Base-by-base conservation (phyloP, 2,113 vertebrate genomes). In the Pyxicephalus adspersus region DNA sequence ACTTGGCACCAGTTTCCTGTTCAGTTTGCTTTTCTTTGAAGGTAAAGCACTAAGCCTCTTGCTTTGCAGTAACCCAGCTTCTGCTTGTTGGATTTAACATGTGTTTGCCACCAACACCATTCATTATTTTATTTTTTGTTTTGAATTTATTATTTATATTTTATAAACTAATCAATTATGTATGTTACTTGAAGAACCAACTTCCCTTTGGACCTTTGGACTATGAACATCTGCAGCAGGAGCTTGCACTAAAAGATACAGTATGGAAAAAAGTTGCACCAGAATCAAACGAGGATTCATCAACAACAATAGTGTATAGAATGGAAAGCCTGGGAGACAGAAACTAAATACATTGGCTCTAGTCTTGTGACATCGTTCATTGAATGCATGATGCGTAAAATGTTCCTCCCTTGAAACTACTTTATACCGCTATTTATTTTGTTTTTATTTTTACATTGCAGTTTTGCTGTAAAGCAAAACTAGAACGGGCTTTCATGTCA, bases 291-390 rank as follows among this genome's bases (percentile, higher is more conserved):
- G 94, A 98, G 92, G 96, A 99, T 94, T 94, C 94, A 92, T 97
- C 96, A 90, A 98, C 96, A 91, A 98, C 96, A 91, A 87, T 99
- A 96, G 95, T 99, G 77, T 99, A 98, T 98, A 97, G 97, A 93
- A 96, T 97, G 96, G 95, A 97, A 91, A 92, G 90, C 88, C 92
- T 93, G 88, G 90, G 87, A 89, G 92, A 98, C 88, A 92, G 91
- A 86, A 91, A 89, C 90, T 92, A 92, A 90, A 86, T 17, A 66
- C 84, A 83, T 85, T 89, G 80, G 88, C 83, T 88, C 77, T 92
- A 88, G 90, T 85, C 88, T 72, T 55, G 74, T 86, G 83, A 77
- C 87, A 83, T 75, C 64, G 85, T 90, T 85, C 85, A 81, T 82
- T 90, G 87, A 51, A 34, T 23, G 80, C 83, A 45, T 88, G 83